These are phyloP conservation scores for Ectobius pallidus DNA, from an alignment of 2,888 invertebrate species.

Conservation along the genomic window DNA sequence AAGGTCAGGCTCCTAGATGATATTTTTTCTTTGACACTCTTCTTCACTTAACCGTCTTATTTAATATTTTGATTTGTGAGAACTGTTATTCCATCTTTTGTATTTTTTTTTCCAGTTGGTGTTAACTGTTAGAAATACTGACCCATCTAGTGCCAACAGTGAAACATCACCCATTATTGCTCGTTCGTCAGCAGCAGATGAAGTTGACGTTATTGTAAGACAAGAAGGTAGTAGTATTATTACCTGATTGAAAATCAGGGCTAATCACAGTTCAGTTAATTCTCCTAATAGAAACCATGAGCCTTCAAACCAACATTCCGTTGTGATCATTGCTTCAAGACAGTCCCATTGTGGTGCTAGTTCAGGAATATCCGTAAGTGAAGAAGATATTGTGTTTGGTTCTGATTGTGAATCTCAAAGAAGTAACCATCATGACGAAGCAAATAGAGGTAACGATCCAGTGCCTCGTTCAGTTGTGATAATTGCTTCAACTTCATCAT, in stretches of 20 bases:
- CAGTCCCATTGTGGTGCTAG: background rate
- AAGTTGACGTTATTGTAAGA: constrained; percentile 31
- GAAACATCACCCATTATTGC: constrained; percentile 21
- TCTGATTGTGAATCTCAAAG: constrained; percentile 15
- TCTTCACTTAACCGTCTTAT: no score
- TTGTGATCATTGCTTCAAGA: constrained; percentile 28
- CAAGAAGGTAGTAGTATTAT: constrained; percentile 26
- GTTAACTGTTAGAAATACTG: background rate
- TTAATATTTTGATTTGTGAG: no score
- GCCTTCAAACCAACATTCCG: constrained; percentile 20
- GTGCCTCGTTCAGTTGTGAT: constrained; percentile 29
- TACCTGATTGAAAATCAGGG: constrained; percentile 32
- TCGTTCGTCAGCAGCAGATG: constrained; percentile 18
- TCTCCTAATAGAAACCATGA: background rate
- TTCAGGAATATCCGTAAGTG: constrained; percentile 1
- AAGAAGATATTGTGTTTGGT: background rate
- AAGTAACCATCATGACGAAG: background rate
- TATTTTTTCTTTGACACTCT: no score
- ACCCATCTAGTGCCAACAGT: background rate
- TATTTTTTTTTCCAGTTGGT: constrained; percentile 7
- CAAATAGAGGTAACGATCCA: background rate
- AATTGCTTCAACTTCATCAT: constrained; percentile 27
- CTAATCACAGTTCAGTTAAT: constrained; percentile 25
- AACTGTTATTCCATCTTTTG: no score
- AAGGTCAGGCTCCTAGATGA: no score